These are phyloP conservation scores for Amblyopsis rosae DNA, from an alignment of 2,113 vertebrate species.

Conservation along the genomic window DNA sequence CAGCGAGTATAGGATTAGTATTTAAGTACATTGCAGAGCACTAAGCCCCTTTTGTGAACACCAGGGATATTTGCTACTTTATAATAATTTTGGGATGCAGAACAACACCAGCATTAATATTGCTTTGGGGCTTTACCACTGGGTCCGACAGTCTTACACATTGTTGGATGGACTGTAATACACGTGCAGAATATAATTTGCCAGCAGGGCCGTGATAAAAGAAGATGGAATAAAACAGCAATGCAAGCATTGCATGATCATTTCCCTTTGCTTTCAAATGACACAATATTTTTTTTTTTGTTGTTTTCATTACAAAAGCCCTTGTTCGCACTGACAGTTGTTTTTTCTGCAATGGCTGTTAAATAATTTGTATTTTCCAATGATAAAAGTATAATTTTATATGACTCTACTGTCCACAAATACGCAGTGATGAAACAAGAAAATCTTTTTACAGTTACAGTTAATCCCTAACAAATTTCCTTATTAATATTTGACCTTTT, in stretches of 20 bases:
- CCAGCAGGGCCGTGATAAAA: slow-evolving; percentile 50
- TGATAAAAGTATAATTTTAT: slow-evolving; percentile 19
- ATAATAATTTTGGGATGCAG: slow-evolving; percentile 33
- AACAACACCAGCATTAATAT: slow-evolving; percentile 52
- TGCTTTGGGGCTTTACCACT: slow-evolving; percentile 31
- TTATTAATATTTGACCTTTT: no score
- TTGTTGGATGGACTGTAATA: slow-evolving; percentile 31
- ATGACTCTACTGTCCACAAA: slow-evolving; percentile 15
- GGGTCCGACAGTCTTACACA: slow-evolving; percentile 5
- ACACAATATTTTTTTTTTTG: slow-evolving; percentile 50
- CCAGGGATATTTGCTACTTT: slow-evolving; percentile 28
- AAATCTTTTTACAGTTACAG: background rate
- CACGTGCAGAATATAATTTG: slow-evolving; percentile 31
- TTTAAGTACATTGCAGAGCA: slow-evolving; percentile 29
- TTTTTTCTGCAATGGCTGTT: slow-evolving; percentile 31
- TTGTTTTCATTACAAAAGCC: slow-evolving; percentile 55
- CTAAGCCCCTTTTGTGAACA: slow-evolving; percentile 36
- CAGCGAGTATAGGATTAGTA: slow-evolving; percentile 30
- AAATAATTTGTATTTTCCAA: slow-evolving; percentile 46
- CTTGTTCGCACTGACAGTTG: slow-evolving; percentile 5
- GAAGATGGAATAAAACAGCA: slow-evolving; percentile 43
- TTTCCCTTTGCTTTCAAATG: slow-evolving; percentile 54
- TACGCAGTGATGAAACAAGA: slow-evolving; percentile 3
- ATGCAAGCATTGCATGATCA: slow-evolving; percentile 51
- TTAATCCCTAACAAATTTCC: no score